phyloP scores from a whole-genome alignment of 2,888 invertebrate species.

The Sphinx pinastri region DNA sequence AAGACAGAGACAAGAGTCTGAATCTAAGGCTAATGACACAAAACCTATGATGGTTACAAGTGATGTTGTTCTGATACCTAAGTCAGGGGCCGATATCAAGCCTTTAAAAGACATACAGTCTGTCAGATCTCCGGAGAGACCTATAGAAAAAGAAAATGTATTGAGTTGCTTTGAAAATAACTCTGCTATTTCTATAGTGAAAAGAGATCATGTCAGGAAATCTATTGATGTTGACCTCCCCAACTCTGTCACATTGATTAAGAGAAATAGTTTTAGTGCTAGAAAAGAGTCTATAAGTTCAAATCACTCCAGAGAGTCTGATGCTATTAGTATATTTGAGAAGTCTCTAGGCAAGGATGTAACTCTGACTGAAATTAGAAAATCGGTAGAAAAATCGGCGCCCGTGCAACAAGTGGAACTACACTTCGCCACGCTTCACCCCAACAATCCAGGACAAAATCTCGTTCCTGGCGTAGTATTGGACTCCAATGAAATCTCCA shows the following conservation, averaged over 20 bases:
- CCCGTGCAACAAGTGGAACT: constrained; percentile 63
- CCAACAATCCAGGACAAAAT: constrained; percentile 58
- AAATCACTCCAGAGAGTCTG: constrained; percentile 75
- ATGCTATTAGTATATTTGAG: constrained; percentile 80
- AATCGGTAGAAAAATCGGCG: constrained; percentile 72
- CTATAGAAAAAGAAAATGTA: constrained; percentile 77
- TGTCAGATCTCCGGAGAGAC: constrained; percentile 71
- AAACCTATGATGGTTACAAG: constrained; percentile 77
- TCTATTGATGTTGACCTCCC: constrained; percentile 78
- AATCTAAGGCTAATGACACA: constrained; percentile 64
- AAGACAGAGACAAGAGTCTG: constrained; percentile 73
- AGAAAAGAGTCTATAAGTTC: constrained; percentile 80
- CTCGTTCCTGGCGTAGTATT: constrained; percentile 57
- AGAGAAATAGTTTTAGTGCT: constrained; percentile 74
- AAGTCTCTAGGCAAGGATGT: constrained; percentile 80
- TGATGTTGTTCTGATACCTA: constrained; percentile 77
- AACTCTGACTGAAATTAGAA: constrained; percentile 77
- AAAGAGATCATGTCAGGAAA: constrained; percentile 75
- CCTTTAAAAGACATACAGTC: constrained; percentile 76
- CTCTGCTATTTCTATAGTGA: constrained; percentile 80
- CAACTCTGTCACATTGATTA: constrained; percentile 78
- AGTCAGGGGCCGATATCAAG: constrained; percentile 77
- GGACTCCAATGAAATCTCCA: constrained; percentile 74
- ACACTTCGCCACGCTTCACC: constrained; percentile 71
- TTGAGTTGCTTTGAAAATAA: constrained; percentile 81